Evolutionary conservation across 1,140 invertebrate genomes (phyloP).

Genomic region (Drosophila bifasciata): DNA sequence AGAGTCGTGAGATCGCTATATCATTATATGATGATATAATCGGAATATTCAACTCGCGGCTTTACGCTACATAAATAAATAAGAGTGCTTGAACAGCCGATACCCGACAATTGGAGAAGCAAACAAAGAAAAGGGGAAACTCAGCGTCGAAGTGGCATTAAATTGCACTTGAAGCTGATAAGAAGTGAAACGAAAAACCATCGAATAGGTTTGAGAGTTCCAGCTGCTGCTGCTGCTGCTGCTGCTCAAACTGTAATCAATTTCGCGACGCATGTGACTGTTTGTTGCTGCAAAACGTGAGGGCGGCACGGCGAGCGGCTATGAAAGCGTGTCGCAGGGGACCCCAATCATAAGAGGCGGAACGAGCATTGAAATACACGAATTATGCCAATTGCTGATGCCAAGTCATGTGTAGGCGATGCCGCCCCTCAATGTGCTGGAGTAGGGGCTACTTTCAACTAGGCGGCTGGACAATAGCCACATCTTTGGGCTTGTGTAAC

Average conservation of each 20-base stretch:
- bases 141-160: too few species aligned
- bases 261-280: conserved; percentile 20
- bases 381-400: conserved; percentile 6
- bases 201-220: not conserved
- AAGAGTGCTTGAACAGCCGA: too few species aligned
- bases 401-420: not conserved
- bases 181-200: conserved; percentile 28
- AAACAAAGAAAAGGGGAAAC: too few species aligned
- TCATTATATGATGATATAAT: too few species aligned
- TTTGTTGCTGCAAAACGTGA: conserved; percentile 24
- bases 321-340: conserved; percentile 17
- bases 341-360: conserved; percentile 16
- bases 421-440: too few species aligned
- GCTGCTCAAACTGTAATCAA: conserved; percentile 21
- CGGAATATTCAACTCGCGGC: too few species aligned
- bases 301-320: not conserved
- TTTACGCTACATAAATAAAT: too few species aligned
- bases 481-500: not conserved
- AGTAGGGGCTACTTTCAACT: too few species aligned
- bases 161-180: not conserved
- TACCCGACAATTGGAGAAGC: too few species aligned
- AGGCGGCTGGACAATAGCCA: not conserved
- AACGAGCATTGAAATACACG: conserved; percentile 3
- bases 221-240: not conserved
- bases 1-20: too few species aligned